Base-by-base conservation (phyloP, 2,113 vertebrate genomes). In the Tylochromis polylepis region DNA sequence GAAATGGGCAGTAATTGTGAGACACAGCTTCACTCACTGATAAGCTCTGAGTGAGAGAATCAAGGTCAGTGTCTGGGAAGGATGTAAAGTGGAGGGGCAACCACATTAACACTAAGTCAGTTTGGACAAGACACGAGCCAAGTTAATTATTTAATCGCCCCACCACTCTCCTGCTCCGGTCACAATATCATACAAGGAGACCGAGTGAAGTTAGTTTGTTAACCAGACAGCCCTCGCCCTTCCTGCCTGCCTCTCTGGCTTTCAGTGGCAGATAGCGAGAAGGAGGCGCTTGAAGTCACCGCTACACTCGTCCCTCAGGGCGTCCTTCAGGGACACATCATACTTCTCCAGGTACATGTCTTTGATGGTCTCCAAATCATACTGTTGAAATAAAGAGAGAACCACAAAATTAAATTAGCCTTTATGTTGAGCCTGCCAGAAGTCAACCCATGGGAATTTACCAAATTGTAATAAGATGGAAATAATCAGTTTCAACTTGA, bases 261-360 rank as follows among this genome's bases (percentile, higher is more conserved):
- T 6, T 94, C 88, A 97, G 91, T 97, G 96, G 85, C 96, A 96
- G 90, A 97, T 95, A 4, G 94, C 95, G 81, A 97, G 41, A 4
- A 97, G 95, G 92, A 97, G 96, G n/a, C 96, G 96, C 80, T 97
- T 97, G 31, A 96, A 97, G 84, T 97, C 96, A 0, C 96, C 96
- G 5, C 95, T 56, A 87, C 96, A 97, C 90, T 97, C 96, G 2
- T 95, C 96, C 75, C 56, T 91, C 88, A 97, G 89, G 60, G 96
- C 96, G 1, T 97, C 96, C 86, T 96, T 97, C 88, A 97, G 94
- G 8, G 96, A 93, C 86, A 97, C 94, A 31, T 97, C 96, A 11
- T 97, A 97, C 88, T 97, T 97, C 91, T 97, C 96, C 94, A 97
- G 91, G 86, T 97, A 97, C 95, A 97, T 82, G 80, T 97, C 96